Conservation (phyloP, 2,888 invertebrate genomes). For the Pherbina coryleti region DNA sequence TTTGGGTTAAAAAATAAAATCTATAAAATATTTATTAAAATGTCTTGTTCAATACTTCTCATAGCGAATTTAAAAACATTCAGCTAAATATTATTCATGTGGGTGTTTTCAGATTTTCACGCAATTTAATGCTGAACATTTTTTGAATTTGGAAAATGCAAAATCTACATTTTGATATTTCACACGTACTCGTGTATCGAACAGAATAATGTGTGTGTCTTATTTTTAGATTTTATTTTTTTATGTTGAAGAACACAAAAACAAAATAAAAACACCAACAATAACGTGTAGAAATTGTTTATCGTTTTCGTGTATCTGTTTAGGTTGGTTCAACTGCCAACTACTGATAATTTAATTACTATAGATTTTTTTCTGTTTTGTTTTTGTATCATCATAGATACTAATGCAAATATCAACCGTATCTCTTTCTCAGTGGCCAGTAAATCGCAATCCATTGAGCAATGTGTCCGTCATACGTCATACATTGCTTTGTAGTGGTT, state of each 20-base stretch:
- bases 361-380: not conserved
- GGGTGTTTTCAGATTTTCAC: constrained; percentile 12
- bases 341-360: not conserved
- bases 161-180: not conserved
- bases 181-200: too few species aligned
- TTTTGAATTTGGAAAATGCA: not conserved
- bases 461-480: too few species aligned
- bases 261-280: too few species aligned
- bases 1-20: too few species aligned
- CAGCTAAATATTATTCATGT: not conserved
- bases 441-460: too few species aligned
- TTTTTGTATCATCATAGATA: too few species aligned
- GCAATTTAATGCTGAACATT: not conserved
- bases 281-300: constrained; percentile 10
- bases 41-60: not conserved
- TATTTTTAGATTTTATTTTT: constrained; percentile 8
- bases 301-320: not conserved
- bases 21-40: too few species aligned
- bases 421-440: not conserved
- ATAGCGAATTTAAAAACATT: not conserved
- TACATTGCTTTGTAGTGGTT: too few species aligned
- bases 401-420: too few species aligned
- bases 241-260: not conserved
- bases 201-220: not conserved
- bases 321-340: not conserved